phyloP scores from a whole-genome alignment of 2,888 invertebrate genomes.

The Pammene aurita region DNA sequence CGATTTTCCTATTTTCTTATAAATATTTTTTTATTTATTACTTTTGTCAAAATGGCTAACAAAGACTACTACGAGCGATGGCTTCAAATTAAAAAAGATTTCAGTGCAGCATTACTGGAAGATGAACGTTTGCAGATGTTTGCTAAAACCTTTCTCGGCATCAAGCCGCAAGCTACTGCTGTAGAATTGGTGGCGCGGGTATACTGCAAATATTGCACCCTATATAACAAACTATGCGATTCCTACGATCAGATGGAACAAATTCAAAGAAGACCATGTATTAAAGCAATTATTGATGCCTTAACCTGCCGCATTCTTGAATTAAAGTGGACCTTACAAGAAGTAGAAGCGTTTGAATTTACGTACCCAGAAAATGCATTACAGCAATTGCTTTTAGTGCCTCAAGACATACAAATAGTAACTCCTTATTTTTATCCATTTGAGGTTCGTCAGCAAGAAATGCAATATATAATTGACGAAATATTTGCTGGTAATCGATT shows the following conservation, averaged over 20 bases:
- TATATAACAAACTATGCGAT: conserved; percentile 82
- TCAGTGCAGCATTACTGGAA: conserved; percentile 58
- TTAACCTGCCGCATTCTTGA: conserved; percentile 84
- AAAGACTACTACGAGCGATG: conserved; percentile 69
- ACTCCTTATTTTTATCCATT: conserved; percentile 85
- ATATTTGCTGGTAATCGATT: conserved; percentile 72
- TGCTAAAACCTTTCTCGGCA: conserved; percentile 59
- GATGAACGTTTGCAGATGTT: conserved; percentile 66
- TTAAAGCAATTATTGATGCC: conserved; percentile 83
- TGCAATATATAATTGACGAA: conserved; percentile 75
- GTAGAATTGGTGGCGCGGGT: conserved; percentile 78
- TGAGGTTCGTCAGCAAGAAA: conserved; percentile 78
- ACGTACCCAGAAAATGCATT: conserved; percentile 89
- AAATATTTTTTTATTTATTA: background rate
- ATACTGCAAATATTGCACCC: conserved; percentile 78
- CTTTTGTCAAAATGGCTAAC: conserved; percentile 59
- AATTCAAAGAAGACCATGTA: conserved; percentile 82
- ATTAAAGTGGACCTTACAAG: conserved; percentile 81
- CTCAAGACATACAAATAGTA: conserved; percentile 85
- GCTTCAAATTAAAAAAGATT: conserved; percentile 66
- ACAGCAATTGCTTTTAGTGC: conserved; percentile 87
- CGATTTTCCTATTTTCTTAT: background rate
- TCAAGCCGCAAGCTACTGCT: conserved; percentile 76
- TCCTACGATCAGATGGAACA: conserved; percentile 86
- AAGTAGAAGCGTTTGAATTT: conserved; percentile 83